Conservation (phyloP, 2,113 vertebrate species). For the Chunga burmeisteri region DNA sequence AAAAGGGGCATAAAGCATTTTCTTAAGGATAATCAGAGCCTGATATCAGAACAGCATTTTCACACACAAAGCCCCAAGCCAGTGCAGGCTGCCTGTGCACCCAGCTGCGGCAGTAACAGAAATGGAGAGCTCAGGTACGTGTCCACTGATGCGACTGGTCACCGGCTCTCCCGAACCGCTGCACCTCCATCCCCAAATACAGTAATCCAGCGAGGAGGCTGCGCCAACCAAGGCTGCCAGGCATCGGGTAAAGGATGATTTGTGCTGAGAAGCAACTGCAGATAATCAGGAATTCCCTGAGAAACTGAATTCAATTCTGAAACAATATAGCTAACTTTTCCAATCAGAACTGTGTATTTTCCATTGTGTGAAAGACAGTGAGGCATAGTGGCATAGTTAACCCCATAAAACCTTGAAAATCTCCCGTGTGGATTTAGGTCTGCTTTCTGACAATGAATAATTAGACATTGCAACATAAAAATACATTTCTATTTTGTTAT, state of each 20-base stretch:
- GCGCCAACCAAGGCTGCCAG: neutral
- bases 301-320: neutral
- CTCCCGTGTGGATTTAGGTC: neutral
- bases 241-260: too few species aligned
- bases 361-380: neutral
- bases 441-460: slow-evolving; percentile 34
- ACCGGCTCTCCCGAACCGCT: fast-evolving
- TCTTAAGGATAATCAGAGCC: neutral
- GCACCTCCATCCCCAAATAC: fast-evolving
- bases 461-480: slow-evolving; percentile 34
- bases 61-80: neutral
- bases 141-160: fast-evolving
- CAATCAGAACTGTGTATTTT: neutral
- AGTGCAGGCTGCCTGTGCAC: neutral
- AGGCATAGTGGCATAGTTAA: neutral
- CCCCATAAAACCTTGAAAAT: neutral
- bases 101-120: too few species aligned
- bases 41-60: neutral
- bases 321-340: neutral
- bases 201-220: neutral
- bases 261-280: neutral
- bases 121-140: neutral
- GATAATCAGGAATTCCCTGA: neutral
- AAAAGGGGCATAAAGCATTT: neutral
- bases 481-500: slow-evolving; percentile 50